Percentiles rank a stretch among this genome's conserved stretches.
phyloP scores from a whole-genome alignment of 2,113 vertebrate species.

The Oncorhynchus masou region DNA sequence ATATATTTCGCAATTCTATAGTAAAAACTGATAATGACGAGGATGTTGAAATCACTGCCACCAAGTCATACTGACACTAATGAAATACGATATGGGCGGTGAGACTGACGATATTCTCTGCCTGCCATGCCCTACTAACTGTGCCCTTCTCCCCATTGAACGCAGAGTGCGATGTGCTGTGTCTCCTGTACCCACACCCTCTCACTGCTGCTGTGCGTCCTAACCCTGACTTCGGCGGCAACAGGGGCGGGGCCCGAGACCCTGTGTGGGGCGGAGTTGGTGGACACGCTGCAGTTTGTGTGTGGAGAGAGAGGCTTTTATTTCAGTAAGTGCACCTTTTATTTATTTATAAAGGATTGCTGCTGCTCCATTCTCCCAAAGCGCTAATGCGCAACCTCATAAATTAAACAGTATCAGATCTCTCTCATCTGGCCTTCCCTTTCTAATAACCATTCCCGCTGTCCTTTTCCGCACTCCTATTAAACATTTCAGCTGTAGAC shows the following conservation, averaged over 20 bases:
- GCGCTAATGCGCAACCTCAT: conserved; percentile 69
- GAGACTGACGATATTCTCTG: conserved; percentile 6
- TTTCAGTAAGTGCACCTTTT: conserved; percentile 95
- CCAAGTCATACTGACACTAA: background rate
- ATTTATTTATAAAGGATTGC: conserved; percentile 67
- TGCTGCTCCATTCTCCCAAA: conserved; percentile 49
- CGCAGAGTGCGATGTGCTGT: conserved; percentile 89
- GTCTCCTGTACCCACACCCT: conserved; percentile 87
- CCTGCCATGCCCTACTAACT: background rate
- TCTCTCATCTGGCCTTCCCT: conserved; percentile 59
- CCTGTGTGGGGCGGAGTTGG: conserved; percentile 96
- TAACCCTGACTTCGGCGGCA: conserved; percentile 86
- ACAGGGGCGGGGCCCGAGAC: conserved; percentile 87
- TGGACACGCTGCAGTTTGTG: conserved; percentile 98
- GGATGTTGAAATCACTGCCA: background rate
- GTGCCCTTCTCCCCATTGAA: conserved; percentile 31
- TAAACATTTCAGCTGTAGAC: conserved; percentile 8
- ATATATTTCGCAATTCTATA: conserved; percentile 8
- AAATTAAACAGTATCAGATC: conserved; percentile 68
- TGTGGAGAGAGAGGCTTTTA: conserved; percentile 99
- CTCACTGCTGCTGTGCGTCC: conserved; percentile 93
- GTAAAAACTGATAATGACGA: no score
- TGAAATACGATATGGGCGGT: conserved; percentile 13
- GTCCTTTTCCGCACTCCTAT: conserved; percentile 13
- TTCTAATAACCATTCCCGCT: conserved; percentile 42